phyloP scores from a whole-genome alignment of 2,888 invertebrate genomes.

The Tetrapedia diversipes region DNA sequence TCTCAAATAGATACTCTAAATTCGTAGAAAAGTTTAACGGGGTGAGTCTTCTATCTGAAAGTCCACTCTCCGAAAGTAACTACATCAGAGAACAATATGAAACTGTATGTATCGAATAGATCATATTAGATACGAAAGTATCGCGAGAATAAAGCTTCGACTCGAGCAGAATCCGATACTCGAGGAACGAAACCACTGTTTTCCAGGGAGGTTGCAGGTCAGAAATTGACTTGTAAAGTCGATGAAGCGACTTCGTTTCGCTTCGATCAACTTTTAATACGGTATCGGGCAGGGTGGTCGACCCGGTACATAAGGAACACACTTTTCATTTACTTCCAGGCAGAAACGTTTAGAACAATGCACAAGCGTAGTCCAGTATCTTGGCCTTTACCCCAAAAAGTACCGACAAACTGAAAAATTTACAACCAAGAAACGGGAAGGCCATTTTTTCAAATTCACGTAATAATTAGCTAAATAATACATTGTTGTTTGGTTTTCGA shows the following conservation, averaged over 20 bases:
- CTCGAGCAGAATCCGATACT: neutral
- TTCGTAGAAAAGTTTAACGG: too few species aligned
- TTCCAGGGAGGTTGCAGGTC: neutral
- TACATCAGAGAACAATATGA: too few species aligned
- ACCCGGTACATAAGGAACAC: constrained; percentile 15
- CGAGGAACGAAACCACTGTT: neutral
- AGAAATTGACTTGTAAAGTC: constrained; percentile 2
- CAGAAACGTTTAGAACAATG: constrained; percentile 25
- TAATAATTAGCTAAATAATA: neutral
- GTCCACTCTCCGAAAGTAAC: too few species aligned
- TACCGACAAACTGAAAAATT: constrained; percentile 33
- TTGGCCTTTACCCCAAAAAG: constrained; percentile 35
- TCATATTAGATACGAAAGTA: too few species aligned
- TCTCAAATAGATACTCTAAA: too few species aligned
- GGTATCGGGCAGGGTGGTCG: neutral
- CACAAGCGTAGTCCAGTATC: constrained; percentile 14
- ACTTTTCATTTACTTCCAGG: constrained; percentile 29
- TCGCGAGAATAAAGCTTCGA: neutral
- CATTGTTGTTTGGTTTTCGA: neutral
- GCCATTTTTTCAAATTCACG: neutral
- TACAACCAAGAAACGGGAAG: constrained; percentile 12
- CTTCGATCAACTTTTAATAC: constrained; percentile 27
- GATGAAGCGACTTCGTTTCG: neutral
- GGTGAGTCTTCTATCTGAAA: too few species aligned
- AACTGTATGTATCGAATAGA: too few species aligned